Percentiles rank a stretch among this genome's conserved stretches.
Evolutionary conservation across 2,113 vertebrate species (phyloP).

Genomic region (Emydura subglobosa): DNA sequence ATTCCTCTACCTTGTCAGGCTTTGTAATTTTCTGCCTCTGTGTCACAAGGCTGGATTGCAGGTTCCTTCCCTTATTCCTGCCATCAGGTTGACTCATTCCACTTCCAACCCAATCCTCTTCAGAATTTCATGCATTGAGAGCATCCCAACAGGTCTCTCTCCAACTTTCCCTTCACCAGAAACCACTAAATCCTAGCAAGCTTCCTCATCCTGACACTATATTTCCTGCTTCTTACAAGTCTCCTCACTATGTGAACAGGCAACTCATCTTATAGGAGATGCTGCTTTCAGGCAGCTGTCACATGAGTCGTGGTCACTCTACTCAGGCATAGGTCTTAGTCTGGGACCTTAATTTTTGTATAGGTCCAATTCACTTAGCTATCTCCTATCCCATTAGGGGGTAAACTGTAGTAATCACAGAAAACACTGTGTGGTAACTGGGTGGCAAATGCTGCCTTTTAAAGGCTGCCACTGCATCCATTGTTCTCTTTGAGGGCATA

Average conservation of each 20-base stretch:
- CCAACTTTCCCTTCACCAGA: background rate
- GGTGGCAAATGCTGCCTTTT: background rate
- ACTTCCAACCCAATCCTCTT: background rate
- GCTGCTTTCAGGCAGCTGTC: too few relatives aligned
- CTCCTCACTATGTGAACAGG: background rate
- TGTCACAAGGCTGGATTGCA: background rate
- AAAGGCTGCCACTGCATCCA: background rate
- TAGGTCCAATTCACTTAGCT: background rate
- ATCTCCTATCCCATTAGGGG: background rate
- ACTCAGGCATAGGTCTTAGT: too few relatives aligned
- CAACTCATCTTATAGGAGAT: background rate
- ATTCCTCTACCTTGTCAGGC: background rate
- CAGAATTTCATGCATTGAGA: background rate
- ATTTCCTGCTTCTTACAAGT: background rate
- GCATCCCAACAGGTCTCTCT: background rate
- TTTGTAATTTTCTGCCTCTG: background rate
- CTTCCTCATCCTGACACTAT: too few relatives aligned
- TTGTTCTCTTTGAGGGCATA: background rate
- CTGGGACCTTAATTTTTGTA: background rate
- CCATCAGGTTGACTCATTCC: background rate
- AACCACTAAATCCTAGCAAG: too few relatives aligned
- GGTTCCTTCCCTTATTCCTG: background rate
- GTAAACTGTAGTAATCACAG: background rate
- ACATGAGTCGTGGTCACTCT: background rate
- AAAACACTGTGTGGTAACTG: accelerated